Conservation (phyloP, 2,797 vertebrate genomes). For the Leuciscus waleckii region DNA sequence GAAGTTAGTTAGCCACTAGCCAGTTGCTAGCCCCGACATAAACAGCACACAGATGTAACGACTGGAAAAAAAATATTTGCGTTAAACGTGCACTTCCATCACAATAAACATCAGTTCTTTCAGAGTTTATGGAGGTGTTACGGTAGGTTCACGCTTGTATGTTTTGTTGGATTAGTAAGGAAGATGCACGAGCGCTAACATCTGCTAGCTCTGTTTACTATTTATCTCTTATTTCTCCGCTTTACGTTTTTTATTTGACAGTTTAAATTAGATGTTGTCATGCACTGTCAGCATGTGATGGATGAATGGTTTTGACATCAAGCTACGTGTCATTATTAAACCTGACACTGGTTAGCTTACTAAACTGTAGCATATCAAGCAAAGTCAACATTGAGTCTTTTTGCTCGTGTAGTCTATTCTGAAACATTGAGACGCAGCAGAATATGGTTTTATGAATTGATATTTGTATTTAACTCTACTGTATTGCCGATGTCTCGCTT, state of each 20-base stretch:
- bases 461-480: background rate
- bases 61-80: background rate
- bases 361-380: background rate
- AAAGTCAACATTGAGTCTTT: constrained; percentile 13
- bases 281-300: background rate
- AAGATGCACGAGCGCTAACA: constrained; percentile 28
- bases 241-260: background rate
- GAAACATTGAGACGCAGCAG: background rate
- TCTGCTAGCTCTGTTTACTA: constrained; percentile 29
- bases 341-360: constrained; percentile 8
- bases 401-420: background rate
- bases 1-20: constrained; percentile 59
- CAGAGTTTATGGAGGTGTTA: constrained; percentile 47
- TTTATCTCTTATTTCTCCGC: background rate
- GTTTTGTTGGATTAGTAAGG: constrained; percentile 50
- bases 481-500: background rate
- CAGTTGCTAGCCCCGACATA: constrained; percentile 39
- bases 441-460: background rate
- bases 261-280: background rate
- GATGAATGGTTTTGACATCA: background rate
- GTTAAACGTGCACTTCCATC: background rate
- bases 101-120: constrained; percentile 22
- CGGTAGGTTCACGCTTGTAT: constrained; percentile 46
- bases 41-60: constrained; percentile 1
- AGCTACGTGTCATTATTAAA: constrained; percentile 6